phyloP scores from a whole-genome alignment of 2,888 invertebrate genomes.

The Microchrysa polita region DNA sequence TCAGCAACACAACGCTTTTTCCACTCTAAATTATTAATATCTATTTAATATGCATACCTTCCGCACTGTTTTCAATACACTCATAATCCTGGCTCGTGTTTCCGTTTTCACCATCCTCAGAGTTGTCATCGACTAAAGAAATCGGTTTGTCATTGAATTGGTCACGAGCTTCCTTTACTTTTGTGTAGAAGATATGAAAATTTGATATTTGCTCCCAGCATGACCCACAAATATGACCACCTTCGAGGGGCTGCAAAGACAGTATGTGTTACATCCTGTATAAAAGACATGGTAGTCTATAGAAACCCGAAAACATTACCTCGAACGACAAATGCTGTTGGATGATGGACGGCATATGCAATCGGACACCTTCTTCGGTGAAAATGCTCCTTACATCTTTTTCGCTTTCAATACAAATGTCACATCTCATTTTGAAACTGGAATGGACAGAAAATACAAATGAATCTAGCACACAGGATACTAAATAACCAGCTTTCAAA shows the following conservation, averaged over 20 bases:
- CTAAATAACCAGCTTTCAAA: too few species aligned
- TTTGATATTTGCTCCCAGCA: conserved; percentile 47
- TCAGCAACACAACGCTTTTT: too few species aligned
- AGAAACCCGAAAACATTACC: conserved; percentile 54
- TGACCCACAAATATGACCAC: conserved; percentile 42
- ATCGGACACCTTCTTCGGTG: conserved; percentile 55
- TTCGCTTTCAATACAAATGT: conserved; percentile 51
- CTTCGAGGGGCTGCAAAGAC: conserved; percentile 42
- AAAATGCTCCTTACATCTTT: conserved; percentile 59
- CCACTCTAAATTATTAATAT: not conserved
- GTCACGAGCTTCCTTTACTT: conserved; percentile 44
- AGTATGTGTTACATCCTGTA: not conserved
- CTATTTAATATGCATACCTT: too few species aligned
- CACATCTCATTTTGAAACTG: conserved; percentile 46
- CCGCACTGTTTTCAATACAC: too few species aligned
- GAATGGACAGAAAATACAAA: too few species aligned
- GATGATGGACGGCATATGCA: conserved; percentile 56
- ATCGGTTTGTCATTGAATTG: conserved; percentile 20
- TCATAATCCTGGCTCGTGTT: too few species aligned
- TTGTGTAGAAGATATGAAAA: conserved; percentile 47
- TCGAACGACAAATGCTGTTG: conserved; percentile 63
- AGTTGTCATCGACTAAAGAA: conserved; percentile 2
- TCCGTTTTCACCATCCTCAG: conserved; percentile 23
- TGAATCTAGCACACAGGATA: too few species aligned
- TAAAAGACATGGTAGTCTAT: not conserved